Evolutionary conservation across 2,888 invertebrate genomes (phyloP).

Genomic region (Shargacucullia verbasci): DNA sequence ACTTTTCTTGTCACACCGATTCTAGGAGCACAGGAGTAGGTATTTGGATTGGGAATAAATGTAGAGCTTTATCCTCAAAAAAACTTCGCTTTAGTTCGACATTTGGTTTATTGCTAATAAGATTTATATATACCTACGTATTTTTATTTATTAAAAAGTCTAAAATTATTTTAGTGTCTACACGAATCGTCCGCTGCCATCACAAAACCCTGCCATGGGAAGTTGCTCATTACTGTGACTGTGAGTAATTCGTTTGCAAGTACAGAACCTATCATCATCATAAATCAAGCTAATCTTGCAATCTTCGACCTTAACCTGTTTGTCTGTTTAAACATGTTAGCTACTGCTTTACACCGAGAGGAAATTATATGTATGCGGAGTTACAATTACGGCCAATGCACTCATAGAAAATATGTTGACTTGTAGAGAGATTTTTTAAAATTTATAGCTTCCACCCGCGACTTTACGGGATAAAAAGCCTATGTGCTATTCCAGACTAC

Average conservation of each 20-base stretch:
- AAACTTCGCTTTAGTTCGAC: conserved; percentile 3
- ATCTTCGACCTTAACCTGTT: conserved; percentile 24
- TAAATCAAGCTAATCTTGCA: conserved; percentile 22
- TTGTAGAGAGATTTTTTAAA: too few species aligned
- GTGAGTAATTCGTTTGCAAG: conserved; percentile 7
- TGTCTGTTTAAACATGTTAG: conserved; percentile 13
- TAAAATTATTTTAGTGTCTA: too few species aligned
- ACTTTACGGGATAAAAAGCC: too few species aligned
- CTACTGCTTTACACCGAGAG: conserved; percentile 25
- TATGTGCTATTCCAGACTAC: too few species aligned
- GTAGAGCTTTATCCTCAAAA: not conserved
- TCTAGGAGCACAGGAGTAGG: conserved; percentile 30
- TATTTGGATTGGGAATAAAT: conserved; percentile 20
- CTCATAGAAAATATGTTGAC: too few species aligned
- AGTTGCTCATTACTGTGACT: conserved; percentile 22
- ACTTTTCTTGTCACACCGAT: conserved; percentile 59
- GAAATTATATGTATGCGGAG: conserved; percentile 14
- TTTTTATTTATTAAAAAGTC: too few species aligned
- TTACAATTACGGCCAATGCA: not conserved
- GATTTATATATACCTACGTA: too few species aligned
- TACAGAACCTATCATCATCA: conserved; percentile 29
- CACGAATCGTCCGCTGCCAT: not conserved
- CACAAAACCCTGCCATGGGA: conserved; percentile 24
- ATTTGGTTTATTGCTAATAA: not conserved
- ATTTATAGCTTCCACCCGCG: too few species aligned